Evolutionary conservation across 2,797 vertebrate genomes (phyloP).

Genomic region (Bovichtus variegatus): DNA sequence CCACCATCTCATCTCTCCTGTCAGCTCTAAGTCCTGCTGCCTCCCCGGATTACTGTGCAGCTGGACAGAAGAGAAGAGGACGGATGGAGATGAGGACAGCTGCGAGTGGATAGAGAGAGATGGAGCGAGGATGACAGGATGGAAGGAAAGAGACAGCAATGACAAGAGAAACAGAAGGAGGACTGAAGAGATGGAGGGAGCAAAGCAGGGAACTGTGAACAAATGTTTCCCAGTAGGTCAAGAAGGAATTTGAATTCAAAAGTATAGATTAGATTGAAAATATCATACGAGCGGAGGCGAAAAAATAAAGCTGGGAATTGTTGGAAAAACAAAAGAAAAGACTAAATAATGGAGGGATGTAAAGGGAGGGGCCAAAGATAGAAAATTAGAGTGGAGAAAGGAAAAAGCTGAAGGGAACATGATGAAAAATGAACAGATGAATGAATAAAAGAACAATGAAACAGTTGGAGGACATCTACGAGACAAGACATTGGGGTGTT

Average conservation of each 20-base stretch:
- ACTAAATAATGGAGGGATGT: constrained; percentile 22
- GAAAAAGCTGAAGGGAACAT: constrained; percentile 16
- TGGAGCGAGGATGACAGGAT: constrained; percentile 44
- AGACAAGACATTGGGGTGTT: background rate
- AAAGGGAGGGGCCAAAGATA: constrained; percentile 4
- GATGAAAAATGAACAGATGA: background rate
- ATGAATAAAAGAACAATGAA: background rate
- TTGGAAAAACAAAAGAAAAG: constrained; percentile 24
- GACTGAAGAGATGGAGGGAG: constrained; percentile 15
- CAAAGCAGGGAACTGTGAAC: constrained; percentile 19
- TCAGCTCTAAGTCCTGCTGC: constrained; percentile 81
- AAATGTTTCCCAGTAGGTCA: constrained; percentile 34
- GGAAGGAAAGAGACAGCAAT: constrained; percentile 34
- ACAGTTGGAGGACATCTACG: background rate
- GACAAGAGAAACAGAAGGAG: constrained; percentile 22
- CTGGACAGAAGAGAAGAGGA: constrained; percentile 72
- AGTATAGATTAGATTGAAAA: constrained; percentile 2
- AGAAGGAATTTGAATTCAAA: constrained; percentile 16
- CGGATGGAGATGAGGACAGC: constrained; percentile 40
- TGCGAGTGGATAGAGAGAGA: constrained; percentile 49
- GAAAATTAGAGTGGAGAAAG: constrained; percentile 24
- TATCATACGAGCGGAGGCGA: background rate
- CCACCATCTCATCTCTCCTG: constrained; percentile 82
- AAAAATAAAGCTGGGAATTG: constrained; percentile 16
- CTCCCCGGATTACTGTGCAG: constrained; percentile 79